Evolutionary conservation across 2,888 invertebrate species (phyloP), one percentile per base, ranked within the genome.

Genomic region (Platycheirus rosarum): DNA sequence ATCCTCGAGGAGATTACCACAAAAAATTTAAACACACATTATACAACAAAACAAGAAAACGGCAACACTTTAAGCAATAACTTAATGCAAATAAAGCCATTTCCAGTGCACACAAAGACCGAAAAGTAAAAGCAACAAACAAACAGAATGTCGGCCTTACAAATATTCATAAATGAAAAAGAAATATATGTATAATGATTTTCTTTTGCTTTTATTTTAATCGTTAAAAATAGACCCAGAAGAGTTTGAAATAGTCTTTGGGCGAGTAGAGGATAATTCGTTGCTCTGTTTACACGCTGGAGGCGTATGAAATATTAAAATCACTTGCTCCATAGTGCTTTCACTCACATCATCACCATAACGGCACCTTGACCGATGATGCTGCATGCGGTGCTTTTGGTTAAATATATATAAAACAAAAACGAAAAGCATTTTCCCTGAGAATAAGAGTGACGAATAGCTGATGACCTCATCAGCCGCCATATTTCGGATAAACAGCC

Each of bases 351-450:
- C 73, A 55, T 55, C 51, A 16, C 29, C 65, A 57, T 69, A 68
- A 44, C 18, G 29, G 63, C 74, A 79, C 79, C 79, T 79, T 79
- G 79, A 79, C 79, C 79, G 79, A 53, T 68, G 73, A 66, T 73
- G 77, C 53, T 46, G 37, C 35, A 32, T 55, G 55, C 46, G 55
- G 20, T 42, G 23, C 20, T 51, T 35, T 35, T 26, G 3, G 23
- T 18, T 11, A 32, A 35, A 32, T 1, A 35, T 18, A 20, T 37
- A n/a, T 20, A 37, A 16, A 37, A 55, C 3, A 46, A 5, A 23
- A 48, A 26, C 7, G 40, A 44, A 18, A 42, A 40, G 51, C 49
- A 18, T 14, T 20, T 29, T 51, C 35, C 63, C 69, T 55, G 62
- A 79, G 62, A 63, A 44, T n/a, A 74, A 69, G 49, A 26, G 65